Evolutionary conservation across 2,113 vertebrate species (phyloP).

Genomic region (Antechinus flavipes): DNA sequence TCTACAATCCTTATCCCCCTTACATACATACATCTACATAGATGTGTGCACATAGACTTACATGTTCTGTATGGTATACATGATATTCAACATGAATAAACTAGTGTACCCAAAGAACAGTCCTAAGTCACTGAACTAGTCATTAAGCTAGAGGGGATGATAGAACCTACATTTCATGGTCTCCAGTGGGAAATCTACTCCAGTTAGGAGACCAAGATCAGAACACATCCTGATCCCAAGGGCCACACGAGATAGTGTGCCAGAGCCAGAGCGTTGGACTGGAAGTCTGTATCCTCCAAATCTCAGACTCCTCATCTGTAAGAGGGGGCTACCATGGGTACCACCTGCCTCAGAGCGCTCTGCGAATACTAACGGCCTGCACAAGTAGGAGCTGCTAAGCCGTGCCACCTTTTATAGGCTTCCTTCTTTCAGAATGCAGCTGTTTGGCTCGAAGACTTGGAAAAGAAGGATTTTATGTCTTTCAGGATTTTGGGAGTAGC

Average conservation of each 20-base stretch:
- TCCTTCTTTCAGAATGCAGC: not conserved
- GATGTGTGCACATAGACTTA: too few species aligned
- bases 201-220: not conserved
- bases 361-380: not conserved
- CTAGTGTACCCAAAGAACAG: not conserved
- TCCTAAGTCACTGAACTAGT: not conserved
- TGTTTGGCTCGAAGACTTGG: not conserved
- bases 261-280: not conserved
- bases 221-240: not conserved
- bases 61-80: too few species aligned
- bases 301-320: not conserved
- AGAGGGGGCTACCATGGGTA: not conserved
- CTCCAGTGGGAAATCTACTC: not conserved
- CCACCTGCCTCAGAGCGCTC: not conserved
- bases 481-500: not conserved
- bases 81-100: not conserved
- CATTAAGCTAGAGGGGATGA: not conserved
- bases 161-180: not conserved
- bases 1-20: not conserved
- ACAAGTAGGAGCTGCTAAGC: not conserved
- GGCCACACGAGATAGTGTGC: not conserved
- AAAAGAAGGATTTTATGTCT: not conserved
- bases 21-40: too few species aligned
- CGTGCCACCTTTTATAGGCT: not conserved
- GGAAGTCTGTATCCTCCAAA: not conserved